Base-by-base conservation (phyloP, 2,888 invertebrate species). In the Mactromeris polynyma region DNA sequence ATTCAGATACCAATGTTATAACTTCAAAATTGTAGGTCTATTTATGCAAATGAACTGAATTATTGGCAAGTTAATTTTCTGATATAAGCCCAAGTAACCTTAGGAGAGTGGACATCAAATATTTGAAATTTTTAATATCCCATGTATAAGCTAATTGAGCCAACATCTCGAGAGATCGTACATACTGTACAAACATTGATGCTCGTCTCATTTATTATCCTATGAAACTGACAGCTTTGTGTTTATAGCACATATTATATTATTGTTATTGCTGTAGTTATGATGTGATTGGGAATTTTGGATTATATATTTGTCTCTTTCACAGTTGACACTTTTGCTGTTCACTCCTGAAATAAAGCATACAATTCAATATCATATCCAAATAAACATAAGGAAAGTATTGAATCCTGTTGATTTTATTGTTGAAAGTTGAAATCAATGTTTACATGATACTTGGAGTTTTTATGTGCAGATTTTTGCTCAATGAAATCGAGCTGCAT, bases 101-200 rank as follows among this genome's bases (percentile, higher is more conserved):
- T 73, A 73, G 2, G 73, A 36, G 36, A 73, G 73, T 73, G 73
- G 31, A 36, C 73, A 73, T 73, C 73, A 73, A 73, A 73, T 73
- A 73, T 73, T 73, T 73, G 73, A 73, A 14, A 73, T 36, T 73
- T 73, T 73, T 73, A 73, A 73, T 73, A 73, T 73, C 19, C 1
- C 11, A 36, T 73, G 73, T 33, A 36, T 73, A 36, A 19, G 73
- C 73, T 73, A 73, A 36, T 73, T 73, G 19, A 26, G 19, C 36
- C 36, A 33, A 11, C 73, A 73, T 73, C 33, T 73, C 17, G 4
- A 73, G 33, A 7, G 33, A 36, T 73, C 58, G n/a, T 64, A 64
- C 58, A 64, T n/a, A 64, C n/a, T 26, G 26, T 64, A 64, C 26
- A 26, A 64, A 7, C 26, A 58, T 6, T n/a, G 0, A 64, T 7